phyloP scores from a whole-genome alignment of 2,888 invertebrate species.

The Hydrotaea cyrtoneurina region DNA sequence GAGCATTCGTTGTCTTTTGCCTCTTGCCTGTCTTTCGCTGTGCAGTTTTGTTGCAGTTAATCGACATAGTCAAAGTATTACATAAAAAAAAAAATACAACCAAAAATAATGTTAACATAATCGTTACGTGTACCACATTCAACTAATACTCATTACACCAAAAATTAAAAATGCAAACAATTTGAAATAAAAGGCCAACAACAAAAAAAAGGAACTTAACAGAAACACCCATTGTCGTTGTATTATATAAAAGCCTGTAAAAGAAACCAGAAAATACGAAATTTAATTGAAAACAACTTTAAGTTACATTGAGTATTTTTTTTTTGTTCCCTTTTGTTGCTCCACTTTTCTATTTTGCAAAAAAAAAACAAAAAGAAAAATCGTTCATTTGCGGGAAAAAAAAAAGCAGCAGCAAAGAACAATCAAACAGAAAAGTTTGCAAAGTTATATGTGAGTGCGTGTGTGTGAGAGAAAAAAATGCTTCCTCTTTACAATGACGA shows the following conservation, averaged over 20 bases:
- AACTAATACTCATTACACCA: no score
- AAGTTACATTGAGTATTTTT: conserved; percentile 9
- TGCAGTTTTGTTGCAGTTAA: conserved; percentile 38
- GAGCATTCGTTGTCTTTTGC: no score
- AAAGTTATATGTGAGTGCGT: neutral
- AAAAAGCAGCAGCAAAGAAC: neutral
- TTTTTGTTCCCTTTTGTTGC: neutral
- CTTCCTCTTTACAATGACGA: neutral
- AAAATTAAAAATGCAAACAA: neutral
- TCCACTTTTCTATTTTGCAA: conserved; percentile 26
- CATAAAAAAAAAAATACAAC: neutral
- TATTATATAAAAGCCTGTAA: conserved; percentile 21
- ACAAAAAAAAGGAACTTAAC: neutral
- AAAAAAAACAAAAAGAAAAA: no score
- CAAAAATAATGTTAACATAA: neutral
- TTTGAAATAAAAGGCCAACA: neutral
- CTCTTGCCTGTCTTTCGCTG: conserved; percentile 22
- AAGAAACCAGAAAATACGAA: neutral
- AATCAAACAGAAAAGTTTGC: neutral
- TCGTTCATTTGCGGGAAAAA: neutral
- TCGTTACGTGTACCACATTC: neutral
- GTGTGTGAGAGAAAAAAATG: neutral
- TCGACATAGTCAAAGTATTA: neutral
- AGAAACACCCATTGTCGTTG: neutral
- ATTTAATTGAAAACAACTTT: conserved; percentile 21